Evolutionary conservation across 1,140 invertebrate species (phyloP), one percentile per base, ranked within the genome.

Genomic region (Episyrphus balteatus): DNA sequence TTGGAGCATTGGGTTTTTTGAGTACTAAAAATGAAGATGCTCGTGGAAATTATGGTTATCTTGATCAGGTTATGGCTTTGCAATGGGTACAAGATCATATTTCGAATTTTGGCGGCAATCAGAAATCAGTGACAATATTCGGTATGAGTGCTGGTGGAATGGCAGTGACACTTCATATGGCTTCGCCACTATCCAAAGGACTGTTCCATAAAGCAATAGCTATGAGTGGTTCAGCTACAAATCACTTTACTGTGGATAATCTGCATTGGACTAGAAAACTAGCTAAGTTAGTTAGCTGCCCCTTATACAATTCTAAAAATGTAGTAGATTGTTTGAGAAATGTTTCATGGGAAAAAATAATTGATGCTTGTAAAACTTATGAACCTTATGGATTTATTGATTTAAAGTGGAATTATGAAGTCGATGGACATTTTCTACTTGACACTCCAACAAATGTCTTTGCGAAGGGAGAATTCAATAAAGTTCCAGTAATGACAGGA

Each of bases 221-320:
- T 10, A 75, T 81, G 70, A 82, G 82, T 52, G 84, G 84, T 1
- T 76, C 75, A 10, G 77, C 79, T 0, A 61, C 84, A 7, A 75
- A 74, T 56, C 68, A 74, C 34, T 64, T 41, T 43, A 42, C 33
- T 34, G 60, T 64, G 1, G 53, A 64, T 44, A 65, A 65, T 48
- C 13, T 47, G 6, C 54, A 48, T 39, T 65, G 62, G 62, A 56
- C 56, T 3, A 44, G 55, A 0, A 55, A 55, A 34, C 41, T 65
- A 21, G 57, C 62, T 12, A 41, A 52, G 1, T 52, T 59, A 17
- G 13, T 62, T 19, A 50, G 42, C 1, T 65, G 62, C 33, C 61
- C 62, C 12, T 43, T 59, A 42, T 62, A 56, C 37, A 31, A 56
- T 47, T 26, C 40, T 5, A 21, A 12, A 9, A 53, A 59, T 48